A percentile compares a stretch with the other conserved stretches of the same genome.
Conservation (phyloP, 2,113 vertebrate genomes). For the Callochromis pleurospilus region DNA sequence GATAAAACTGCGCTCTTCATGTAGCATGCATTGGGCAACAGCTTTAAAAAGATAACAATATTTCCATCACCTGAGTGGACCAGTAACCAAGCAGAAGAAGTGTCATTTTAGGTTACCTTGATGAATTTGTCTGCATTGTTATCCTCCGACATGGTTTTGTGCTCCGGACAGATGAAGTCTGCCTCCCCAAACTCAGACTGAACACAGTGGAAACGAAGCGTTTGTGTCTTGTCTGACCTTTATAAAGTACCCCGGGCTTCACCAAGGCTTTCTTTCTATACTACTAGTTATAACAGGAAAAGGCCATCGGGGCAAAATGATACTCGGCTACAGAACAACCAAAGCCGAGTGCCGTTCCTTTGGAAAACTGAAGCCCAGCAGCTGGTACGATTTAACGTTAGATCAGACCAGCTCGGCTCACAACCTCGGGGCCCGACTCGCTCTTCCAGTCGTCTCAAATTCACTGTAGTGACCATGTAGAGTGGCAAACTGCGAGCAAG, state of each 20-base stretch:
- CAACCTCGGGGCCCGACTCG: conserved; percentile 51
- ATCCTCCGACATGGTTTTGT: conserved; percentile 77
- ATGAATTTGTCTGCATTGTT: conserved; percentile 80
- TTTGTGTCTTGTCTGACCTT: conserved; percentile 27
- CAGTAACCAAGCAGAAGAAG: neutral
- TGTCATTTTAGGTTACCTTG: conserved; percentile 68
- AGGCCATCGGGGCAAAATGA: conserved; percentile 35
- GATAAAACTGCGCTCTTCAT: neutral
- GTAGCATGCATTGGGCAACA: neutral
- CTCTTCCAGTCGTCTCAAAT: conserved; percentile 49
- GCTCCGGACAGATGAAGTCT: conserved; percentile 1
- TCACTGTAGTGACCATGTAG: conserved; percentile 66
- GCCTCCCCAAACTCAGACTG: conserved; percentile 7
- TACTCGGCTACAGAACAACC: conserved; percentile 22
- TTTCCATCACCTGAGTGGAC: neutral
- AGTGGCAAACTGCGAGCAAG: conserved; percentile 23
- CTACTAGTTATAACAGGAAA: conserved; percentile 2
- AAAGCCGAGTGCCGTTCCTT: neutral
- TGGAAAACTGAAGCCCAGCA: conserved; percentile 18
- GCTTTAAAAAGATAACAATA: neutral
- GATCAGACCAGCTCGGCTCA: conserved; percentile 44
- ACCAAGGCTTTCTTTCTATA: conserved; percentile 17
- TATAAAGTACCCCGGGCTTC: neutral
- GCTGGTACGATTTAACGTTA: neutral
- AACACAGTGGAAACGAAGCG: conserved; percentile 31